Conservation (phyloP, 1,140 invertebrate species). For the Tetramorium simillimum region DNA sequence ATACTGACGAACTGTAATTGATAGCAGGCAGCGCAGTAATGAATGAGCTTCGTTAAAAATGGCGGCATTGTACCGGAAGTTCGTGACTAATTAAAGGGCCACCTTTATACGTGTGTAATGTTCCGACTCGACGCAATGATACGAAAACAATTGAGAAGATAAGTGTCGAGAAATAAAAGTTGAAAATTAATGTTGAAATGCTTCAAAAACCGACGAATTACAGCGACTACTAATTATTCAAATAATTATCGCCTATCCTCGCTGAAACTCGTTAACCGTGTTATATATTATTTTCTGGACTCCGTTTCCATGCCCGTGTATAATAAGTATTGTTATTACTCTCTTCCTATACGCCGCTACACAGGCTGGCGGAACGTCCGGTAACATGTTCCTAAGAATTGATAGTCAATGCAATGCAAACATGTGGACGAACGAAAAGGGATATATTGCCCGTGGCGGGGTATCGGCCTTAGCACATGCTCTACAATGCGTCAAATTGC, state of each 20-base stretch:
- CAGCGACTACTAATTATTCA: background rate
- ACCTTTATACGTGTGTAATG: conserved; percentile 31
- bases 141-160: conserved; percentile 25
- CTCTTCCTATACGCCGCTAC: background rate
- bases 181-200: background rate
- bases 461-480: conserved; percentile 31
- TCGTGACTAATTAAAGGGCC: conserved; percentile 45
- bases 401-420: background rate
- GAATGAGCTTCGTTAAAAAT: conserved; percentile 52
- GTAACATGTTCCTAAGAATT: conserved; percentile 12
- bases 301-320: background rate
- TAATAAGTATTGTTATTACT: background rate
- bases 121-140: conserved; percentile 20
- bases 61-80: conserved; percentile 14
- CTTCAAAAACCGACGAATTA: background rate
- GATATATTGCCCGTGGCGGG: background rate
- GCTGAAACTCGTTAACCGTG: background rate
- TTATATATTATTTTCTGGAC: background rate
- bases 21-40: conserved; percentile 23
- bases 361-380: background rate
- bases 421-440: background rate
- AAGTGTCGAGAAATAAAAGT: background rate
- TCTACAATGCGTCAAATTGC: conserved; percentile 72
- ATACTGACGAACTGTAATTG: conserved; percentile 18
- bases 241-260: background rate